Conservation (phyloP, 2,113 vertebrate species). For the Lagopus muta region DNA sequence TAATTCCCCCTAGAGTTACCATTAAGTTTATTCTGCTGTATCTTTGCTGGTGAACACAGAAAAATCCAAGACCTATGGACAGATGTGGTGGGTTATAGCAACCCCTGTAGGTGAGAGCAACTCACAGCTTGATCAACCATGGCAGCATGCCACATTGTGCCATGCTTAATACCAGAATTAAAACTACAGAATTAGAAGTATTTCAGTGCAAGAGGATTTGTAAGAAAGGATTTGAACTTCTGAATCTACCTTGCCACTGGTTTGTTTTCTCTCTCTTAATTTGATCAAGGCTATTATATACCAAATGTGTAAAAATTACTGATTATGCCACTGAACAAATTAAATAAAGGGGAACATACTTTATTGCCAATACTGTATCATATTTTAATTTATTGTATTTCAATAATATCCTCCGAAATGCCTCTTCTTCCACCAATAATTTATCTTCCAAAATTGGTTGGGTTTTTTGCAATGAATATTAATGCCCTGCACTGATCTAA, state of each 20-base stretch:
- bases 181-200: not conserved
- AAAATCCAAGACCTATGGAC: not conserved
- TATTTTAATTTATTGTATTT: conserved; percentile 55
- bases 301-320: not conserved
- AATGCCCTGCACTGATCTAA: conserved; percentile 34
- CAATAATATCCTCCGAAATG: conserved; percentile 51
- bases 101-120: not conserved
- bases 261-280: not conserved
- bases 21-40: not conserved
- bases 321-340: conserved; percentile 19
- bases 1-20: not conserved
- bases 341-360: not conserved
- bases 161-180: not conserved
- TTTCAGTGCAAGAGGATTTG: not conserved
- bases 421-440: not conserved
- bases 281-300: not conserved
- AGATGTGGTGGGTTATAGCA: not conserved
- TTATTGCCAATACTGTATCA: conserved; percentile 10
- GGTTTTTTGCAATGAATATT: conserved; percentile 32
- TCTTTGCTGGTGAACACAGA: not conserved
- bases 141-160: not conserved
- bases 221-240: not conserved
- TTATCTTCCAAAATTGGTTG: not conserved
- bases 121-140: not conserved
- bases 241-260: not conserved